Evolutionary conservation across 2,113 vertebrate species (phyloP).

Genomic region (Microtus oregoni): DNA sequence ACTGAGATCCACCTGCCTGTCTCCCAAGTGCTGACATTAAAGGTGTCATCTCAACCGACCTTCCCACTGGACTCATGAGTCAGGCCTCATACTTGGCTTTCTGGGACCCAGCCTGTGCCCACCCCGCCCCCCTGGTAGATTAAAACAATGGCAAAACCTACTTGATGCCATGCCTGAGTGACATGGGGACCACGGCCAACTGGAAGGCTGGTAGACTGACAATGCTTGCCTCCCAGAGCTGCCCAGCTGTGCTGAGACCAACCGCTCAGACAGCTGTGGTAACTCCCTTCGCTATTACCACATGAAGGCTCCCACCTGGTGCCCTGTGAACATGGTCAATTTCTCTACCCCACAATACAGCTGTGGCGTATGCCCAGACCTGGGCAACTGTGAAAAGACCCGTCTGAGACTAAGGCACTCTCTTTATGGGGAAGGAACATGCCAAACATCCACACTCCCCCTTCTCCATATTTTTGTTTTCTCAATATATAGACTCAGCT

Average conservation of each 20-base stretch:
- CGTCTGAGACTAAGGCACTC: not conserved
- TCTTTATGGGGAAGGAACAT: not conserved
- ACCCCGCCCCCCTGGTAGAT: not conserved
- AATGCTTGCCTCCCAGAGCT: not conserved
- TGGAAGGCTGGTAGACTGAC: not conserved
- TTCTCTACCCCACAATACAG: not conserved
- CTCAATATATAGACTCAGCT: not conserved
- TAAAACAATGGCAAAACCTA: constrained; percentile 1
- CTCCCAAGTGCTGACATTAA: not conserved
- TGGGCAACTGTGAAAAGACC: not conserved
- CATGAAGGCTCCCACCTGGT: not conserved
- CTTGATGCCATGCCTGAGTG: not conserved
- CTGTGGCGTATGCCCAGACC: not conserved
- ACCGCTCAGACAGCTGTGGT: not conserved
- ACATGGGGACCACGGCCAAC: not conserved
- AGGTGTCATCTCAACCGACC: not conserved
- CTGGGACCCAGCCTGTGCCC: not conserved
- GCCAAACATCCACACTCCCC: not conserved
- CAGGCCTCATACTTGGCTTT: not conserved
- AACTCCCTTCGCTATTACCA: not conserved
- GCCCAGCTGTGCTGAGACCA: not conserved
- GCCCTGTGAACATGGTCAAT: not conserved
- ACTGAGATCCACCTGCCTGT: not conserved
- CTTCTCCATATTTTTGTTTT: not conserved
- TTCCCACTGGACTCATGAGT: not conserved